These are phyloP conservation scores for Oceanodroma leucorhoa DNA, from an alignment of 2,797 vertebrate species.

Conservation along the genomic window DNA sequence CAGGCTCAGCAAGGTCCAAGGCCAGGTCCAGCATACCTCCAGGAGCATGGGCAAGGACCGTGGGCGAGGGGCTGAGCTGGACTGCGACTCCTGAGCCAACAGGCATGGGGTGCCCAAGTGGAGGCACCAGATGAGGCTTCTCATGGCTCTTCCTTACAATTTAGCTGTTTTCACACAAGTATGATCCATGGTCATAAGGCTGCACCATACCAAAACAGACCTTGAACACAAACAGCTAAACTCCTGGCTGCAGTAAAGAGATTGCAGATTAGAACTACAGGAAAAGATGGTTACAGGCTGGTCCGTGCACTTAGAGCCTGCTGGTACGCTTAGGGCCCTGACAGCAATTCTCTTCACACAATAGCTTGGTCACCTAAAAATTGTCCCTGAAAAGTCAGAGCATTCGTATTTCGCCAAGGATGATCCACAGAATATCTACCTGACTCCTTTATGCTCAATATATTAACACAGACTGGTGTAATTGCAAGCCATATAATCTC, in stretches of 20 bases:
- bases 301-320: not conserved
- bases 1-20: not conserved
- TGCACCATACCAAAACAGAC: not conserved
- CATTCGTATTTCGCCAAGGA: not conserved
- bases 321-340: not conserved
- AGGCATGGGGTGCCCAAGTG: not conserved
- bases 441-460: not conserved
- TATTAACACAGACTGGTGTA: not conserved
- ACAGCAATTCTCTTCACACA: not conserved
- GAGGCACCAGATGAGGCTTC: not conserved
- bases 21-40: not conserved
- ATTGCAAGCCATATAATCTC: not conserved
- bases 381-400: not conserved
- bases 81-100: not conserved
- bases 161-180: not conserved
- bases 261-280: not conserved
- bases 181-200: not conserved
- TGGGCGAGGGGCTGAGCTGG: not conserved
- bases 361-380: not conserved
- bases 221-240: not conserved
- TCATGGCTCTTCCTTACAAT: not conserved
- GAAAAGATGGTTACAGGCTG: not conserved
- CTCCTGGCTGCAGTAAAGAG: not conserved
- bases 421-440: not conserved
- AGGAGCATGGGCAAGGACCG: not conserved